Base-by-base conservation (phyloP, 2,113 vertebrate genomes). In the Hoplias malabaricus region DNA sequence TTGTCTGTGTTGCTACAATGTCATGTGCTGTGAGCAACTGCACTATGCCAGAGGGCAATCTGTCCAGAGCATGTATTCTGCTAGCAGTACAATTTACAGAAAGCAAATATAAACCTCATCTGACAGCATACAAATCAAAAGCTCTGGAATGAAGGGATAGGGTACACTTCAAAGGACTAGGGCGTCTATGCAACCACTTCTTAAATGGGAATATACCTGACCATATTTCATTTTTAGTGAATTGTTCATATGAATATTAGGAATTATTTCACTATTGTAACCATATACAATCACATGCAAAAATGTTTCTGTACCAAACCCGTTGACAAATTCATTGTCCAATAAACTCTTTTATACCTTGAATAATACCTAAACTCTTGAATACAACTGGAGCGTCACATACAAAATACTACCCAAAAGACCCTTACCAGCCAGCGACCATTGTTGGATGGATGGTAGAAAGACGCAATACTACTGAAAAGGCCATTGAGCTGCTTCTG, bases 371-470 rank as follows among this genome's bases (percentile, higher is more conserved):
- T n/a, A n/a, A n/a, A n/a, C n/a, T n/a, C n/a, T n/a, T n/a, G n/a
- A n/a, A n/a, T n/a, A n/a, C n/a, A n/a, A n/a, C n/a, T n/a, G n/a
- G n/a, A n/a, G n/a, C n/a, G n/a, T n/a, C n/a, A n/a, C n/a, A n/a
- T n/a, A 12, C 48, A 38, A 11, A 54, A 12, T 11, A 25, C 36
- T 19, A 29, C 10, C 31, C 29, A 0, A 53, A 62, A 57, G 21
- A 78, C 40, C 86, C 93, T 94, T 85, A 96, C 97, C 95, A 99
- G 92, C 97, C 98, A 99, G 77, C 96, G 95, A 0, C 98, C 97
- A 0, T 99, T 97, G 87, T 98, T 99, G 80, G 96, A 99, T 25
- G 97, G 97, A 85, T 99, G 98, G 84, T 97, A 98, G 86, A 98
- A 99, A 33, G 96, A 99, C 40, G 95, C 94, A 33, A 98, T 98